These are phyloP conservation scores for Cryptomyrus ogoouensis DNA, from an alignment of 2,113 vertebrate genomes.

Conservation along the genomic window DNA sequence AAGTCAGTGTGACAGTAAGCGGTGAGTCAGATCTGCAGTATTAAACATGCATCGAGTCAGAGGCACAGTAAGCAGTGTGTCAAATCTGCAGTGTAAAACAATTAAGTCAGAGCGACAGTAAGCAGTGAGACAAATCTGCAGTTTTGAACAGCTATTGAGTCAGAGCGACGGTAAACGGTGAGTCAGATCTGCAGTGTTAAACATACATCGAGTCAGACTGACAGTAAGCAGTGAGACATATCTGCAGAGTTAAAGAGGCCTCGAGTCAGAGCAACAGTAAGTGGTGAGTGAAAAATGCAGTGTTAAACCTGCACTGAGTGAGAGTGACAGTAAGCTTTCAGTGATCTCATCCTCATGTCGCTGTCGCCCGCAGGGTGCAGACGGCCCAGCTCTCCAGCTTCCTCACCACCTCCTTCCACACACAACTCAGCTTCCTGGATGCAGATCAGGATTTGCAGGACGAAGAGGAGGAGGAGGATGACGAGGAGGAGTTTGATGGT, in stretches of 20 bases:
- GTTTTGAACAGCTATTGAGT: background rate
- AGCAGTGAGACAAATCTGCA: background rate
- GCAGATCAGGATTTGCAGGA: slow-evolving; percentile 69
- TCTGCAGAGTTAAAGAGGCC: background rate
- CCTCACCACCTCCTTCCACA: slow-evolving; percentile 91
- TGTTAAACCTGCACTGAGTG: background rate
- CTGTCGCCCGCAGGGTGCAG: slow-evolving; percentile 71
- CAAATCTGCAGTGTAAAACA: background rate
- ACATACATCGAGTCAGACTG: background rate
- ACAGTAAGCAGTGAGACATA: background rate
- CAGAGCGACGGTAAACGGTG: background rate
- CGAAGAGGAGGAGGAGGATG: slow-evolving; percentile 58
- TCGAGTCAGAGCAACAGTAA: background rate
- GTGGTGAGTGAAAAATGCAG: background rate
- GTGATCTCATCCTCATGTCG: background rate
- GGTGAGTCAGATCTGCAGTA: background rate
- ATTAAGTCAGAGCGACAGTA: background rate
- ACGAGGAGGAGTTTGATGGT: slow-evolving; percentile 65
- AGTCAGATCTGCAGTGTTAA: background rate
- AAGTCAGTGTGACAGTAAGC: background rate
- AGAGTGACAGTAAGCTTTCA: background rate
- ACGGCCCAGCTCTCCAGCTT: slow-evolving; percentile 81
- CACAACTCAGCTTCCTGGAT: slow-evolving; percentile 87
- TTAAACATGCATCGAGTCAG: background rate
- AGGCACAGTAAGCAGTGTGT: background rate